These are phyloP conservation scores for Metaphire vulgaris DNA, from an alignment of 1,140 invertebrate species.

Conservation along the genomic window DNA sequence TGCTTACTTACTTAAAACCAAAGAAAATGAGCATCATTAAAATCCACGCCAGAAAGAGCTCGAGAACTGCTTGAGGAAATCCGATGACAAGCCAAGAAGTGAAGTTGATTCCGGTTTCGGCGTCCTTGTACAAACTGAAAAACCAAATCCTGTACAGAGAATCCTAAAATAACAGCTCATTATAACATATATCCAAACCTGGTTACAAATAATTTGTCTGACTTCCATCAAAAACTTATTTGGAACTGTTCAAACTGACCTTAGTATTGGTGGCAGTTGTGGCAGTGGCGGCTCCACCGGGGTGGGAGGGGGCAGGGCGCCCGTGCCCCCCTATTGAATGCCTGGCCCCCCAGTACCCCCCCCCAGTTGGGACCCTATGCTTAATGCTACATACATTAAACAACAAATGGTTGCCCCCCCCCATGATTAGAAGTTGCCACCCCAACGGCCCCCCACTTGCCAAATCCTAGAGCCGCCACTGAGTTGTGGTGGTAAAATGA, in stretches of 20 bases:
- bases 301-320: too few relatives aligned
- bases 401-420: too few relatives aligned
- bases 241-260: not conserved
- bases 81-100: slow-evolving; percentile 41
- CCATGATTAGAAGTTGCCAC: too few relatives aligned
- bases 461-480: too few relatives aligned
- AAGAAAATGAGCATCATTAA: slow-evolving; percentile 32
- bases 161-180: not conserved
- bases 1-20: slow-evolving; percentile 33
- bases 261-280: not conserved
- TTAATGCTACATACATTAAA: too few relatives aligned
- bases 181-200: not conserved
- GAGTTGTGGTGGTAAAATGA: not conserved
- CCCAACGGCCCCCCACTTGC: too few relatives aligned
- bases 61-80: slow-evolving; percentile 36
- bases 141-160: not conserved
- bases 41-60: slow-evolving; percentile 37
- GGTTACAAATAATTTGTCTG: not conserved
- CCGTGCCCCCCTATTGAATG: too few relatives aligned
- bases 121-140: not conserved
- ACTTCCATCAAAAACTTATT: not conserved
- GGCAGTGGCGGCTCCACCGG: too few relatives aligned
- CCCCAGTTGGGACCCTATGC: too few relatives aligned
- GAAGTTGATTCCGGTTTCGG: slow-evolving; percentile 27
- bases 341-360: too few relatives aligned